A percentile compares a stretch with the other conserved stretches of the same genome.
These are phyloP conservation scores for Tetragnatha versicolor DNA, from an alignment of 1,140 invertebrate species.

Conservation along the genomic window DNA sequence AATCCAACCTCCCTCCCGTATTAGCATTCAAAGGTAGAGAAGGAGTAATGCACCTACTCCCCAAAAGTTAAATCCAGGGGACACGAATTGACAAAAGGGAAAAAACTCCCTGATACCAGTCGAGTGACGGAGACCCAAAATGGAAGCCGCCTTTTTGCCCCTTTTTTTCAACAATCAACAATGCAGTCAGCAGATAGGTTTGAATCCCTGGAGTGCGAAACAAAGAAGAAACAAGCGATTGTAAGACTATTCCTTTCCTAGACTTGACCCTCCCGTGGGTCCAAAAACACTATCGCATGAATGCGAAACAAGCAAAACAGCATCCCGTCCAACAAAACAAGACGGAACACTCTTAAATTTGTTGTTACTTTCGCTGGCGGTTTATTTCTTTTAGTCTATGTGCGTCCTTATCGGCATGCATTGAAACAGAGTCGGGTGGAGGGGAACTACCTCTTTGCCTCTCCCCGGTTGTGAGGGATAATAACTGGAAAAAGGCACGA, in stretches of 20 bases:
- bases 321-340: neutral
- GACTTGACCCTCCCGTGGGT: neutral
- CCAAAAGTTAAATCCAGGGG: too few species aligned
- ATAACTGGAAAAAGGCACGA: neutral
- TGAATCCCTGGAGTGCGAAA: slow-evolving; percentile 6
- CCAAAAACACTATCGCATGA: slow-evolving; percentile 29
- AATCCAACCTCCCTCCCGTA: too few species aligned
- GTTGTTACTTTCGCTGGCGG: slow-evolving; percentile 1
- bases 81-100: too few species aligned
- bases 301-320: slow-evolving; percentile 26
- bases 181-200: slow-evolving; percentile 19
- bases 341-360: slow-evolving; percentile 20
- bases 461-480: neutral
- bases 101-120: too few species aligned
- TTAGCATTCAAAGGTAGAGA: too few species aligned
- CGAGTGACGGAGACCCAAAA: neutral
- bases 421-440: slow-evolving; percentile 12
- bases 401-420: slow-evolving; percentile 23
- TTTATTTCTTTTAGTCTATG: slow-evolving; percentile 13
- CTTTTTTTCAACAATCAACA: slow-evolving; percentile 13
- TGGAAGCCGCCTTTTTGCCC: neutral
- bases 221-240: slow-evolving; percentile 17
- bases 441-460: slow-evolving; percentile 5
- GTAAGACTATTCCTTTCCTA: slow-evolving; percentile 28
- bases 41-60: too few species aligned